These are phyloP conservation scores for Falco rusticolus DNA, from an alignment of 2,797 vertebrate genomes.

Conservation along the genomic window DNA sequence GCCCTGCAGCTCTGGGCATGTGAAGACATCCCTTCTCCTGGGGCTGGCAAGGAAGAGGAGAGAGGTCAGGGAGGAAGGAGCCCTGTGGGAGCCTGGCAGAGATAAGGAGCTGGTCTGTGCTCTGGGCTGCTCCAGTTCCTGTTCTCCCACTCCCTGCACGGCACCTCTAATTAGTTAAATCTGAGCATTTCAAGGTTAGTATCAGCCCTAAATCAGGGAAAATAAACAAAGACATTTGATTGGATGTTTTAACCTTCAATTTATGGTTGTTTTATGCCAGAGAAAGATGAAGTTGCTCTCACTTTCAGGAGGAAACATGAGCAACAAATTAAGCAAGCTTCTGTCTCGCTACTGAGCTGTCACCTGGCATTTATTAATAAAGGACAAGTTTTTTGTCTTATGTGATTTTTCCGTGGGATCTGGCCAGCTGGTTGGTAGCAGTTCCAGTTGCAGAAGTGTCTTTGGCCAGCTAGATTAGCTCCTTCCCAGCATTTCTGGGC, in stretches of 20 bases:
- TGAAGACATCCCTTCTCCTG: not conserved
- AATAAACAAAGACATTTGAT: not conserved
- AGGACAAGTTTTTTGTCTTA: not conserved
- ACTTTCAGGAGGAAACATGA: not conserved
- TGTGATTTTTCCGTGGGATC: not conserved
- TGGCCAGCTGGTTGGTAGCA: not conserved
- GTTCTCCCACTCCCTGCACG: not conserved
- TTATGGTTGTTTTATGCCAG: not conserved
- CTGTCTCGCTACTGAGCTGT: not conserved
- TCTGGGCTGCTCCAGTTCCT: not conserved
- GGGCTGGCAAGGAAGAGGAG: not conserved
- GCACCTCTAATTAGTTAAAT: not conserved
- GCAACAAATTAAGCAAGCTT: not conserved
- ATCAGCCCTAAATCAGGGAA: not conserved
- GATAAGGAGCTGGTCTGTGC: fast-evolving
- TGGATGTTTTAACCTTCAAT: not conserved
- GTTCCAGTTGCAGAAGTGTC: not conserved
- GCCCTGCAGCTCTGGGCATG: not conserved
- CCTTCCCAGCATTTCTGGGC: not conserved
- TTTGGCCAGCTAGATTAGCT: not conserved
- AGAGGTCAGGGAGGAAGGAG: not conserved
- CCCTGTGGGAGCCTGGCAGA: not conserved
- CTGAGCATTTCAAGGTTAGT: not conserved
- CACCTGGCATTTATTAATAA: slow-evolving; percentile 10
- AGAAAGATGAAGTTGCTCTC: not conserved